Base-by-base conservation (phyloP, 2,797 vertebrate species). In the Champsocephalus gunnari region DNA sequence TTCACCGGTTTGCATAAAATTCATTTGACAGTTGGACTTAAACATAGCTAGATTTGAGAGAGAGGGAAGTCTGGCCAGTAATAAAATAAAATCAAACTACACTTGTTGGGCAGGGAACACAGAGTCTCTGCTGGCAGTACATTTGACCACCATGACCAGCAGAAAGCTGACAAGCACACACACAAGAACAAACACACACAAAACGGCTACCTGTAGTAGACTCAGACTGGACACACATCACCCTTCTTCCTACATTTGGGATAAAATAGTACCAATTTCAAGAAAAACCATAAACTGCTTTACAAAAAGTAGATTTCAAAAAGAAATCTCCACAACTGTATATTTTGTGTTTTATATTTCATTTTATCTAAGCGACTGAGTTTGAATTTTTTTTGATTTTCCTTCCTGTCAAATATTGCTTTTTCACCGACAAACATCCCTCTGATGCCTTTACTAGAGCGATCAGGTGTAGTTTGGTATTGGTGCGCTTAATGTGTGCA, bases 1-100 rank as follows among this genome's bases (percentile, higher is more conserved):
- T 73, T 72, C 44, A 51, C 48, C 71, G 34, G 65, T 82, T 71
- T 53, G 66, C 73, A 66, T 70, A 63, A 71, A 79, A 79, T 77
- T 67, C 16, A 65, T n/a, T 77, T 64, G 76, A 79, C 70, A 74
- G 69, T 41, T 71, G 43, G 53, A 67, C 68, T 58, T 64, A 79
- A 71, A 68, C 41, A 83, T 43, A 59, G 55, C 44, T 47, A 19
- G 13, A 54, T 72, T 21, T 59, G 28, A 47, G 58, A 71, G n/a
- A 62, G 41, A 32, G 48, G 45, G 43, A 59, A 47, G 50, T 49
- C 58, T 34, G 2, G 45, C 38, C 12, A 19, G 51, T 53, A 70
- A 59, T 41, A 45, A 41, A 4, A n/a, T 16, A 1, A 53, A 21
- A 21, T 57, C 5, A 44, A 67, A 61, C 74, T 74, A 7, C 67